Evolutionary conservation across 1,140 invertebrate species (phyloP).

Genomic region (Saxidomus purpurata): DNA sequence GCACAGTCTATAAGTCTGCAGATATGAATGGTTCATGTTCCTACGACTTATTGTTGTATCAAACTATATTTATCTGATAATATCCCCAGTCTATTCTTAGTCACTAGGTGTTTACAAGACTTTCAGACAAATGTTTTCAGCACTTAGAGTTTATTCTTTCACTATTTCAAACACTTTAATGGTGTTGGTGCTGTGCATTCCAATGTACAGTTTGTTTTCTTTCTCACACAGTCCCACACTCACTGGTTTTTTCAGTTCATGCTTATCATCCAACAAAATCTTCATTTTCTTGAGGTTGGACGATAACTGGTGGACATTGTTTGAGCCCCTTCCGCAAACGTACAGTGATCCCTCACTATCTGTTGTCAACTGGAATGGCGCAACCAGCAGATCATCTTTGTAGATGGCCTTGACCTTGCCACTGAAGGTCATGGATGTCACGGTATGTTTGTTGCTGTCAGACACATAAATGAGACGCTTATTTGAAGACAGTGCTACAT

Average conservation of each 20-base stretch:
- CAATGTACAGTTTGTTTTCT: neutral
- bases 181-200: neutral
- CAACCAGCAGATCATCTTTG: slow-evolving; percentile 3
- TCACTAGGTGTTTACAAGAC: too few relatives aligned
- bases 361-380: neutral
- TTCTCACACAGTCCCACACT: slow-evolving; percentile 1
- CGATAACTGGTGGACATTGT: slow-evolving; percentile 24
- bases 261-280: neutral
- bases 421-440: neutral
- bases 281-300: neutral
- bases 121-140: too few relatives aligned
- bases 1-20: too few relatives aligned
- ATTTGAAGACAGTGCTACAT: neutral
- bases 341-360: slow-evolving; percentile 1
- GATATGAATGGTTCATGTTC: too few relatives aligned
- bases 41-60: too few relatives aligned
- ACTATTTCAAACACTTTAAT: slow-evolving; percentile 1
- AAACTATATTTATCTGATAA: too few relatives aligned
- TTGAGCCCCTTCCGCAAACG: slow-evolving; percentile 17
- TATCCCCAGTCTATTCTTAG: too few relatives aligned
- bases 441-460: neutral
- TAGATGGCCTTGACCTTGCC: neutral
- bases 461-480: neutral
- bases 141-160: too few relatives aligned
- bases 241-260: neutral